Base-by-base conservation (phyloP, 2,888 invertebrate genomes). In the Euplexia lucipara region DNA sequence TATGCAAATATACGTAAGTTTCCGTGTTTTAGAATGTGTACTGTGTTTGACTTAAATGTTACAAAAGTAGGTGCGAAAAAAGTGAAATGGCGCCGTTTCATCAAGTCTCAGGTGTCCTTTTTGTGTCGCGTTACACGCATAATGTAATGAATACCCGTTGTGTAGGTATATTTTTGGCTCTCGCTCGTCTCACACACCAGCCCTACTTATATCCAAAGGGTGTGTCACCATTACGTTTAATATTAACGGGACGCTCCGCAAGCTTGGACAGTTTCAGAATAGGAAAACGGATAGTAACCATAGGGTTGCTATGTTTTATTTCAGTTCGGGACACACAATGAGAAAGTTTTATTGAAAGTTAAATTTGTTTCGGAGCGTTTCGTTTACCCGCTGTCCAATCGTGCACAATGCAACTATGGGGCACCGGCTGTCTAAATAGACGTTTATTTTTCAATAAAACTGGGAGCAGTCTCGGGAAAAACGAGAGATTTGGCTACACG, bases 1-100 rank as follows among this genome's bases (percentile, higher is more conserved):
- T 89, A 88, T 89, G 89, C 87, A 91, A 90, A 90, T 89, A 89
- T 79, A 86, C 83, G 78, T 81, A 85, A 75, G 70, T 86, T 77
- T 72, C 57, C 60, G 37, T 82, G 85, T 88, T 88, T 88, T 83
- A 84, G 82, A 84, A 87, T 83, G 81, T 83, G 84, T 79, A 82
- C 73, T 44, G 64, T 74, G 69, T 74, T 78, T 81, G 82, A 68
- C 65, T 60, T 68, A 58, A 63, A 71, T 77, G 71, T 68, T 77
- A 67, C 56, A 59, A 65, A 75, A 75, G 71, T 58, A 76, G 48
- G 75, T 70, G 74, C 66, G 65, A 82, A 82, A 82, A 74, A 83
- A 83, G 72, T 68, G 57, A 63, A 82, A 84, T 63, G 71, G 70
- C 71, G 78, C 80, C 82, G 59, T 84, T 81, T 75, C 57, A 62